Base-by-base conservation (phyloP, 1,140 invertebrate genomes). In the Lasioglossum albipes region DNA sequence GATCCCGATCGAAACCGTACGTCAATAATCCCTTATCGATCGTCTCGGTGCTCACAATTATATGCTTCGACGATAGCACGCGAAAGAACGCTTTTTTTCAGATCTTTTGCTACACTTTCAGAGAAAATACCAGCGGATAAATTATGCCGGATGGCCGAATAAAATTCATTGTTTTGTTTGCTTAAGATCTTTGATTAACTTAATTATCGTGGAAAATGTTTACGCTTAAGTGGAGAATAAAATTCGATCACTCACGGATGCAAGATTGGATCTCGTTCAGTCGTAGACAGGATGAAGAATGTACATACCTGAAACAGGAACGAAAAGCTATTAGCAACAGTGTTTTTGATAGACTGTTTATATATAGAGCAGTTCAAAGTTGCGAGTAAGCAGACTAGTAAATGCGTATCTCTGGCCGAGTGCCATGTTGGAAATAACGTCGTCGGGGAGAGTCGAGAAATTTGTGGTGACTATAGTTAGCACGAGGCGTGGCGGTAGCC, bases 391-490 rank as follows among this genome's bases (percentile, higher is more conserved):
- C 62, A 57, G 74, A 41, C 74, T 75, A 54, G 79, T 75, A 70
- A 87, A 86, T 86, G 85, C 84, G 82, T 87, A 84, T 87, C 73
- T 73, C 79, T 89, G 86, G 86, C 87, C 31, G 12, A 61, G 83
- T 84, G 89, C 87, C 89, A 85, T 70, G 84, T 77, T 76, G 73
- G 67, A 86, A 87, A 90, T 89, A 90, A 88, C 84, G 83, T 74
- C 76, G 82, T 36, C 36, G 76, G 83, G 9, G 84, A 77, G 79
- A 83, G 81, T 83, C 83, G 85, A 90, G 89, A 90, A 90, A 88
- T 88, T 90, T 84, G 79, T 84, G 82, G 84, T 88, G 83, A 84
- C 87, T 90, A 91, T 90, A 91, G 87, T 90, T 91, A 89, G 87
- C 70, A 27, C 69, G 59, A 83, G 80, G 77, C 84, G 84, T 83